Base-by-base conservation (phyloP, 2,888 invertebrate species). In the Hecatera dysodea region DNA sequence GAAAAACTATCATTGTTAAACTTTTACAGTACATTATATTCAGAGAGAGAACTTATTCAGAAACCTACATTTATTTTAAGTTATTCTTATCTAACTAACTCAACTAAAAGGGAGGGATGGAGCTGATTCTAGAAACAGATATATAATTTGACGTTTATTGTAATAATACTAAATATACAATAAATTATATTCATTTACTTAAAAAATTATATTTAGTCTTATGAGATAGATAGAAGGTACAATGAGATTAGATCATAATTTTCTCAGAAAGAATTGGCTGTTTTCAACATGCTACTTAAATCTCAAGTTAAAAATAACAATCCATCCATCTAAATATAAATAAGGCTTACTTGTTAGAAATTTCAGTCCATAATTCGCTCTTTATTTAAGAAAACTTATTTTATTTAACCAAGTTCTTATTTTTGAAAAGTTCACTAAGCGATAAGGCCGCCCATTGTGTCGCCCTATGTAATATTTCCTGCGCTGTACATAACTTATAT, bases 1-100 rank as follows among this genome's bases (percentile, higher is more conserved):
- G 52, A 46, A 29, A 68, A 64, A 36, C 12, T n/a, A 53, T 53
- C 19, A 53, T 9, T 53, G 29, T 50, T 42, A 42, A 64, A 64
- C 17, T 56, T 61, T 42, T 15, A 12, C 52, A 61, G n/a, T 44
- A 60, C n/a, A 57, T 62, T 69, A 42, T 52, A 27, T 12, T 33
- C 36, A 19, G 17, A 29, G 33, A 50, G 46, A 39, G 19, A 63
- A 63, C 19, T 74, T 46, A 36, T 48, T 56, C 27, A 19, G 17
- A 52, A 33, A 75, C n/a, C n/a, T 44, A 27, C 19, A n/a, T 27
- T 50, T 44, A n/a, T n/a, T n/a, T n/a, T n/a, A n/a, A n/a, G n/a
- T n/a, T n/a, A 36, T 24, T 36, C 15, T 17, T 27, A 36, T 63
- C 9, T 22, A 12, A 36, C 1, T n/a, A 2, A 24, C n/a, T 50